Evolutionary conservation across 2,797 vertebrate genomes (phyloP).

Genomic region (Circus cinereus): DNA sequence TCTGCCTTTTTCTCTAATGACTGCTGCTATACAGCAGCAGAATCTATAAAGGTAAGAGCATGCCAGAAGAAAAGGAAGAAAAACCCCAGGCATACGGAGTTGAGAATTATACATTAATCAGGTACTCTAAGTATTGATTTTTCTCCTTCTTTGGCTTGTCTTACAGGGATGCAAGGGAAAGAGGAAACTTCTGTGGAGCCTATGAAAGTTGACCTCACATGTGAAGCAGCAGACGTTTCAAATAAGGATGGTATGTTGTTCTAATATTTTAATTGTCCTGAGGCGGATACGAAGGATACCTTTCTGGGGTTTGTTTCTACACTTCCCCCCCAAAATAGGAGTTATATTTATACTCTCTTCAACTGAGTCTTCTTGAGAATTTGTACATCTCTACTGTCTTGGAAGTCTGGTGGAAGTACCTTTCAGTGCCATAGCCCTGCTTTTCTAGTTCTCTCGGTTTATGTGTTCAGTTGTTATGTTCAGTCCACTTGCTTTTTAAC

Average conservation of each 20-base stretch:
- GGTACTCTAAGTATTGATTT: neutral
- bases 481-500: neutral
- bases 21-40: neutral
- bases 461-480: neutral
- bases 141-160: conserved; percentile 15
- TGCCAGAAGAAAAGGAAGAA: neutral
- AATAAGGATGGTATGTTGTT: conserved; percentile 67
- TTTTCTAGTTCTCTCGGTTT: neutral
- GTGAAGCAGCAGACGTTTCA: conserved; percentile 39
- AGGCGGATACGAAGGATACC: neutral
- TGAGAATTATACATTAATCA: conserved; percentile 14
- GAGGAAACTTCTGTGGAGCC: conserved; percentile 21
- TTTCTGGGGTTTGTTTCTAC: neutral
- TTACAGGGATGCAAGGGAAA: conserved; percentile 23
- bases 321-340: neutral
- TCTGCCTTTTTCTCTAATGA: neutral
- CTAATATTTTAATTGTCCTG: neutral
- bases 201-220: conserved; percentile 38
- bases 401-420: neutral
- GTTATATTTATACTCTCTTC: neutral
- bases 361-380: neutral
- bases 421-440: neutral
- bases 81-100: neutral
- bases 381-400: neutral
- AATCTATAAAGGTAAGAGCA: neutral